Base-by-base conservation (phyloP, 92 coral and sea anemone species). In the Palythoa caribaeorum region DNA sequence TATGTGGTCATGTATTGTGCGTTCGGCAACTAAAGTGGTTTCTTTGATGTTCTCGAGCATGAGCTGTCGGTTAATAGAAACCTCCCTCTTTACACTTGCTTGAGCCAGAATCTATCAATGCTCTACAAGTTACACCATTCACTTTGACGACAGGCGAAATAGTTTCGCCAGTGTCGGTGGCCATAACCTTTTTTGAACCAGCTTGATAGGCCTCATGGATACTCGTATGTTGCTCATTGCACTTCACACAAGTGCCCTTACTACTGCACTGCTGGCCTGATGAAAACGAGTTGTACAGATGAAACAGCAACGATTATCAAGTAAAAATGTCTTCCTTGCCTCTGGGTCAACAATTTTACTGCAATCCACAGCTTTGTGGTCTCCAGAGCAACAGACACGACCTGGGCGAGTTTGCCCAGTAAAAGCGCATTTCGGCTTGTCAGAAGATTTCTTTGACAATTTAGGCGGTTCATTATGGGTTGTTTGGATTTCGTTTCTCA, bases 371-470 rank as follows among this genome's bases (percentile, higher is more conserved):
- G 28, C 0, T 28, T 28, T 28, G 28, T 28, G 28, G 28, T 28
- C 28, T 28, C 28, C 28, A 28, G 37, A 17, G 38, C 73, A 68
- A 20, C 1, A 52, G 59, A 52, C 59, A 0, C 59, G 73, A 28
- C 47, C 28, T 28, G 28, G 28, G 28, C 28, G 28, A 28, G 28
- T 28, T 28, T 28, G 28, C 28, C 28, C 28, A 37, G 74, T 70
- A 70, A 70, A 70, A 37, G 48, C 48, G 74, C 74, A 37, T 44
- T 70, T 70, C 28, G 74, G 74, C 48, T 70, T 70, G 39, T 68
- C 73, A 2, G 73, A 28, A 68, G 38, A 28, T 28, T 28, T 28
- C 28, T 28, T 28, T 28, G 28, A 28, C 28, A 28, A 28, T 28
- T 28, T 28, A 28, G 28, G 28, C 74, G 74, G 44, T 11, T 28